Percentiles rank a stretch among this genome's conserved stretches.
These are phyloP conservation scores for Agonopterix alstromeriana DNA, from an alignment of 2,888 invertebrate species.

Conservation along the genomic window DNA sequence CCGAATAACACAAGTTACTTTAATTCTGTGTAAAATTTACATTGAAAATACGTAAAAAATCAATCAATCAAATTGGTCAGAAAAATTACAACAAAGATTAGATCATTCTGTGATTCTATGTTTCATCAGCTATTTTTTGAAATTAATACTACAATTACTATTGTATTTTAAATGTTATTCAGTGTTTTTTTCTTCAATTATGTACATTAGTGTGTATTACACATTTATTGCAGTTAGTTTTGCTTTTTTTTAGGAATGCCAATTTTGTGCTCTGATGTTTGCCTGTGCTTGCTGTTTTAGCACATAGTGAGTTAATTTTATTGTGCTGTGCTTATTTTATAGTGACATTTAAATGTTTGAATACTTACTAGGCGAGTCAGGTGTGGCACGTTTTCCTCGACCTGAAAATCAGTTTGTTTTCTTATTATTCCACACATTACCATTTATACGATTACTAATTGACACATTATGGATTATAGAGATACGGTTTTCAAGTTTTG, in stretches of 20 bases:
- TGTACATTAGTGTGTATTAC: constrained; percentile 7
- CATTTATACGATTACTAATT: too few relatives aligned
- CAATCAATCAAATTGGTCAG: too few relatives aligned
- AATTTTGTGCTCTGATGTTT: not conserved
- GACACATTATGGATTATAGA: too few relatives aligned
- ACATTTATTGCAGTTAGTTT: constrained; percentile 10
- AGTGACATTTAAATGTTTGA: constrained; percentile 1
- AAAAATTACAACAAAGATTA: too few relatives aligned
- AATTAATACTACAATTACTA: too few relatives aligned
- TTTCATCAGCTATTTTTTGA: too few relatives aligned
- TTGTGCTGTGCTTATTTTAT: constrained; percentile 10
- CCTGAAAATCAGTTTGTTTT: constrained; percentile 17
- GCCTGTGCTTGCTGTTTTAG: constrained; percentile 1
- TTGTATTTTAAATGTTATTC: constrained; percentile 4
- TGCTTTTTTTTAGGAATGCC: not conserved
- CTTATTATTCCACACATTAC: too few relatives aligned
- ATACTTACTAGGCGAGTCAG: constrained; percentile 35
- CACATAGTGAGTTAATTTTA: constrained; percentile 3
- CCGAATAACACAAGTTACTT: constrained; percentile 6
- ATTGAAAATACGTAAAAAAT: constrained; percentile 9
- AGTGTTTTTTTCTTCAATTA: constrained; percentile 11
- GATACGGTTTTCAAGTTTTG: too few relatives aligned
- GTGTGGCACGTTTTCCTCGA: constrained; percentile 37
- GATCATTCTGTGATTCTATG: too few relatives aligned
- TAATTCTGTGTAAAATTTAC: constrained; percentile 6